Evolutionary conservation across 2,888 invertebrate species (phyloP), one percentile per base, ranked within the genome.

Genomic region (Dromius quadrimaculatus): DNA sequence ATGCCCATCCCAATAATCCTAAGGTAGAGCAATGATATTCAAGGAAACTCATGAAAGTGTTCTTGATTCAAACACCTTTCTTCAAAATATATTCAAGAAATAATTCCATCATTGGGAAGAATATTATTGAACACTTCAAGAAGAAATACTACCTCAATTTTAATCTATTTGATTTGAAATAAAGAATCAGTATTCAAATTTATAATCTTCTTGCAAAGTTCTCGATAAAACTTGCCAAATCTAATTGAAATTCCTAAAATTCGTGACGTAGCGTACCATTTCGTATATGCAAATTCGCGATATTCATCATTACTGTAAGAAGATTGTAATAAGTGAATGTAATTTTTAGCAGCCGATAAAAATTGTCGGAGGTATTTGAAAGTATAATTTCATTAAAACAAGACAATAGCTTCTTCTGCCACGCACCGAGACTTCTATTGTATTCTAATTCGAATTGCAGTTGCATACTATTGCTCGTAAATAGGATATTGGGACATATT

Each of bases 321-420:
- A 41, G 6, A 22, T 22, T 47, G n/a, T n/a, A n/a, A n/a, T n/a
- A n/a, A 17, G 9, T 47, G 47, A 47, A 47, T 17, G 47, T 47
- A 6, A 11, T 17, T 47, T 47, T 47, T 47, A 32, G 9, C 9
- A 32, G 5, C 9, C 15, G 19, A n/a, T n/a, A 59, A 59, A 59
- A 59, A 59, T 36, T 59, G 59, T 59, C 59, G 28, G 59, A 20
- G 54, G 38, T 65, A 66, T 66, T 66, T 66, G 66, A 66, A 66
- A 66, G 66, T 66, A 43, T 43, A 66, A 66, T 66, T 66, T 66
- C 41, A 66, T 66, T 66, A 38, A 66, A 57, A 54, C 38, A 23
- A 66, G 66, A 66, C 66, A 66, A 66, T 66, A 54, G 66, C 23
- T 38, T 66, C 38, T 19, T 62, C 38, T 41, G 23, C 23, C 38